phyloP scores from a whole-genome alignment of 2,797 vertebrate genomes.

The Oryzias dopingdopingensis region DNA sequence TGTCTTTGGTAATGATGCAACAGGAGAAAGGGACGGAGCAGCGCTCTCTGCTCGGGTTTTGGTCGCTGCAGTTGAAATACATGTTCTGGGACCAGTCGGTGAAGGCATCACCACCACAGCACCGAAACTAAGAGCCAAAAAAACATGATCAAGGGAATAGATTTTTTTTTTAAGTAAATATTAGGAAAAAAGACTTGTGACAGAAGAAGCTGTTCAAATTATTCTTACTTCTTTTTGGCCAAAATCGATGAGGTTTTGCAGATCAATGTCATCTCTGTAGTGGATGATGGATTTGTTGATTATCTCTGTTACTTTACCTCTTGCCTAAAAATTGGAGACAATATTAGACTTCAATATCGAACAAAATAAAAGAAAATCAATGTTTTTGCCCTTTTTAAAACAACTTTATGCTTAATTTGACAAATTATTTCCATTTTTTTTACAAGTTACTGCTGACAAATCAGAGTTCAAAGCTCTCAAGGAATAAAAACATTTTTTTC shows the following conservation, averaged over 20 bases:
- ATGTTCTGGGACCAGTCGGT: conserved; percentile 93
- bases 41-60: conserved; percentile 86
- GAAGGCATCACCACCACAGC: conserved; percentile 87
- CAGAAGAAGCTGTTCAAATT: not conserved
- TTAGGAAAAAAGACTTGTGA: not conserved
- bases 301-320: conserved; percentile 84
- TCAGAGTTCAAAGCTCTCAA: too few species aligned
- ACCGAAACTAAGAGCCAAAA: conserved; percentile 80
- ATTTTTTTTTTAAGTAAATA: not conserved
- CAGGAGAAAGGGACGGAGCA: conserved; percentile 96
- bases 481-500: too few species aligned
- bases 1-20: conserved; percentile 72
- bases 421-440: too few species aligned
- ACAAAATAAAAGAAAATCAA: conserved; percentile 7
- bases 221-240: conserved; percentile 87
- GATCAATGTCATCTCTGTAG: conserved; percentile 90
- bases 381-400: not conserved
- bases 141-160: not conserved
- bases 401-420: too few species aligned
- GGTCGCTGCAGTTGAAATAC: conserved; percentile 87
- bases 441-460: too few species aligned
- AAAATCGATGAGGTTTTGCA: conserved; percentile 95
- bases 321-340: conserved; percentile 72
- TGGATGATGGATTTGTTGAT: conserved; percentile 85
- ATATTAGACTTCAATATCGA: not conserved